Conservation (phyloP, 2,797 vertebrate species). For the Aselliscus stoliczkanus region DNA sequence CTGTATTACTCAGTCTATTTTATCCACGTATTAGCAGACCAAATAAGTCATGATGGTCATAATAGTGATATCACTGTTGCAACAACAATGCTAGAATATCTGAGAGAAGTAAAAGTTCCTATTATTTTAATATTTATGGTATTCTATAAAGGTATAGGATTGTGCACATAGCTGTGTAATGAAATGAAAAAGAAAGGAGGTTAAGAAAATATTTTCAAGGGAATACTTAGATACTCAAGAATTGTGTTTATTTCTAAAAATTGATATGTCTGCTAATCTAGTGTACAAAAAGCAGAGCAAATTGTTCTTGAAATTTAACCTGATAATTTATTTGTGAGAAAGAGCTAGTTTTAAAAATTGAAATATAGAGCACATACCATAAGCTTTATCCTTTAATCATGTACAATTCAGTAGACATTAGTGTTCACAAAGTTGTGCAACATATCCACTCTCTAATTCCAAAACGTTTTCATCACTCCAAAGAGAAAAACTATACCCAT, state of each 20-base stretch:
- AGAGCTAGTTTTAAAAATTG: neutral
- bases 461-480: neutral
- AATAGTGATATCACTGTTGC: neutral
- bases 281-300: slow-evolving; percentile 44
- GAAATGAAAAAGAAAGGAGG: neutral
- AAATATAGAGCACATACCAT: neutral
- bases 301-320: neutral
- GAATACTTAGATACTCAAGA: neutral
- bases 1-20: neutral
- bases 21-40: neutral
- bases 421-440: neutral
- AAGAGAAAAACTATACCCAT: neutral
- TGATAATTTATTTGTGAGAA: neutral
- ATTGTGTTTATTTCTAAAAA: neutral
- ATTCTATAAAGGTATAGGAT: neutral
- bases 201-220: neutral
- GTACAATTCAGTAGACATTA: neutral
- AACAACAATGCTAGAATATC: neutral
- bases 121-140: neutral
- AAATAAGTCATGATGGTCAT: neutral
- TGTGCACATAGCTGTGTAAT: neutral
- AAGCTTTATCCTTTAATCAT: neutral
- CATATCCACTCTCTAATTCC: neutral
- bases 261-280: neutral
- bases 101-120: neutral